Evolutionary conservation across 23 tunicate genomes (phyloP).

Genomic region (Phallusia fumigata): DNA sequence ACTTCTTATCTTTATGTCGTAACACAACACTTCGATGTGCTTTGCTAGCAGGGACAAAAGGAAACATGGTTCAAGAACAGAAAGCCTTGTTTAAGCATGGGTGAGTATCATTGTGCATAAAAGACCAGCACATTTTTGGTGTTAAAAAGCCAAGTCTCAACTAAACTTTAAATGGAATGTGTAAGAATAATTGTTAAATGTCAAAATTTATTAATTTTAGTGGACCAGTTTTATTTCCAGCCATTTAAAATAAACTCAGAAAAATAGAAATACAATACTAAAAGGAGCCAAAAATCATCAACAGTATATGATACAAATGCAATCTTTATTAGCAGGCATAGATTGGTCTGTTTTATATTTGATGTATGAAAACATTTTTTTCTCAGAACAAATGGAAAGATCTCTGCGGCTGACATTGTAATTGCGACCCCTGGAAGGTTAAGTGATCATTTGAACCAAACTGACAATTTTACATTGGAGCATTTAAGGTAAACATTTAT

Average conservation of each 20-base stretch:
- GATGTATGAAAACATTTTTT: too few species aligned
- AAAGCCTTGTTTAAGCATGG: neutral
- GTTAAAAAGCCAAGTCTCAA: too few species aligned
- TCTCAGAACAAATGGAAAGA: slow-evolving; percentile 12
- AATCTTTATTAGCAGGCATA: too few species aligned
- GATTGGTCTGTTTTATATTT: too few species aligned
- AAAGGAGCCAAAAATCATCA: too few species aligned
- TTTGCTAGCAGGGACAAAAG: slow-evolving; percentile 34
- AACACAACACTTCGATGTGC: slow-evolving; percentile 35
- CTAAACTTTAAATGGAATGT: too few species aligned
- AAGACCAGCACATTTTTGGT: too few species aligned
- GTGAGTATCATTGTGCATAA: neutral
- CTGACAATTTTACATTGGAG: slow-evolving; percentile 19
- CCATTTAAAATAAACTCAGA: neutral
- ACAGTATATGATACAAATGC: too few species aligned
- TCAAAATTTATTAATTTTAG: neutral
- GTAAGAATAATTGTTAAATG: too few species aligned
- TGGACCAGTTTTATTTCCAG: neutral
- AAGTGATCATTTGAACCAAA: slow-evolving; percentile 39
- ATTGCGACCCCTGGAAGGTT: slow-evolving; percentile 76
- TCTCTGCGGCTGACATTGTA: slow-evolving; percentile 48
- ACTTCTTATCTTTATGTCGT: slow-evolving; percentile 39
- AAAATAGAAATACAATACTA: neutral
- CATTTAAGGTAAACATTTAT: slow-evolving; percentile 37
- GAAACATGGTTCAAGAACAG: slow-evolving; percentile 23